A percentile compares a stretch with the other conserved stretches of the same genome.
These are phyloP conservation scores for Salpingus planirostris DNA, from an alignment of 2,888 invertebrate species.

Conservation along the genomic window DNA sequence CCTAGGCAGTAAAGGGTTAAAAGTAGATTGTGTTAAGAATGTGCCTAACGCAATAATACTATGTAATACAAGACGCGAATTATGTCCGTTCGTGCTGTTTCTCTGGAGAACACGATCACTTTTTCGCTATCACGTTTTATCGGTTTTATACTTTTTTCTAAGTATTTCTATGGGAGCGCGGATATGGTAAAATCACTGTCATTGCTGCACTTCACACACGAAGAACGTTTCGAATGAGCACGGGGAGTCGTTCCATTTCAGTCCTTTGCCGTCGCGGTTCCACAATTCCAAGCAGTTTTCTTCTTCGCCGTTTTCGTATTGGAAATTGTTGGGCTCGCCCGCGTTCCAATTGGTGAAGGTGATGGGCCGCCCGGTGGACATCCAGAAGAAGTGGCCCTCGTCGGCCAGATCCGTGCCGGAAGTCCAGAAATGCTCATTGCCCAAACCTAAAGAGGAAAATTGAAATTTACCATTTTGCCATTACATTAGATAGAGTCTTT, in stretches of 20 bases:
- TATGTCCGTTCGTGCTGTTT: no score
- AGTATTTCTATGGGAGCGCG: no score
- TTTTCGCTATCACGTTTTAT: slow-evolving; percentile 5
- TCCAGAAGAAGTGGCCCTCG: slow-evolving; percentile 88
- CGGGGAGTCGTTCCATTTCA: slow-evolving; percentile 91
- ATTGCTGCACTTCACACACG: slow-evolving; percentile 69
- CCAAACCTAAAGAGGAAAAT: slow-evolving; percentile 55
- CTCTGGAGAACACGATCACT: no score
- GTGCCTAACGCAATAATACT: no score
- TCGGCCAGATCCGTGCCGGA: slow-evolving; percentile 87
- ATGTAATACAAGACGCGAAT: no score
- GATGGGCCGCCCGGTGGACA: slow-evolving; percentile 80
- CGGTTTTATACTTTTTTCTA: not conserved
- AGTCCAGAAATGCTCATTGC: slow-evolving; percentile 89
- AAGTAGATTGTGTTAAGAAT: no score
- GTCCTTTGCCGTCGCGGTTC: slow-evolving; percentile 85
- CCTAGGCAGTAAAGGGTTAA: no score
- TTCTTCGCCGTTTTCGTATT: slow-evolving; percentile 87
- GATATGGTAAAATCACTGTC: slow-evolving; percentile 9
- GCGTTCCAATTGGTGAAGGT: slow-evolving; percentile 92
- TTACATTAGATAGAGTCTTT: no score
- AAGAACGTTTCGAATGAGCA: slow-evolving; percentile 90
- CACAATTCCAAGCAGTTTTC: slow-evolving; percentile 86
- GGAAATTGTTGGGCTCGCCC: slow-evolving; percentile 89
- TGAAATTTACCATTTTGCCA: no score